A percentile compares a stretch with the other conserved stretches of the same genome.
Evolutionary conservation across 2,797 vertebrate genomes (phyloP).

Genomic region (Megaceryle alcyon): DNA sequence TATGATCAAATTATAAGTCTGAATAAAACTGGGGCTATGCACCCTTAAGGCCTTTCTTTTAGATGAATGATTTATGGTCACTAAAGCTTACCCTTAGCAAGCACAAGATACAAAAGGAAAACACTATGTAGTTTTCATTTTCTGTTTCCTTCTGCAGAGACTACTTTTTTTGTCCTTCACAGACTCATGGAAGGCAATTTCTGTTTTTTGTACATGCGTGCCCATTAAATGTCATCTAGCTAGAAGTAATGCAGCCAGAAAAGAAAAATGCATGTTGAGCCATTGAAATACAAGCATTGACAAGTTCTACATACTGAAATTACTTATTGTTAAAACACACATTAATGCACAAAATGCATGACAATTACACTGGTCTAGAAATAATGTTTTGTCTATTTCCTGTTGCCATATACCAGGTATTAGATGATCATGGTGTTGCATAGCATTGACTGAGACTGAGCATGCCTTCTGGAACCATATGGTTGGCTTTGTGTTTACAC

Average conservation of each 20-base stretch:
- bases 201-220: background rate
- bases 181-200: background rate
- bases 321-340: background rate
- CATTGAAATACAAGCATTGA: background rate
- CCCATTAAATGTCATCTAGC: background rate
- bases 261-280: background rate
- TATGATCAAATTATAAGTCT: background rate
- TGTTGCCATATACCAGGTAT: background rate
- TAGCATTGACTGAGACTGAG: background rate
- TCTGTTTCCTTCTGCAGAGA: background rate
- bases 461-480: accelerated
- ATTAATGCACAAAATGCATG: background rate
- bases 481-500: background rate
- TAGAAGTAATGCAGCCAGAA: background rate
- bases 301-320: background rate
- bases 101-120: background rate
- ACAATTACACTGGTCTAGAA: background rate
- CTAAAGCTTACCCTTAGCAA: background rate
- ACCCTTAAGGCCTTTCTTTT: background rate
- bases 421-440: background rate
- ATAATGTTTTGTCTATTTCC: background rate
- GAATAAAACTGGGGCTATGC: background rate
- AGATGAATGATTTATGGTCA: background rate
- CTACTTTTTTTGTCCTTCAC: background rate
- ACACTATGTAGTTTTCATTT: background rate